A percentile compares a stretch with the other conserved stretches of the same genome.
These are phyloP conservation scores for Chrysopilus asiliformis DNA, from an alignment of 2,888 invertebrate species.

Conservation along the genomic window DNA sequence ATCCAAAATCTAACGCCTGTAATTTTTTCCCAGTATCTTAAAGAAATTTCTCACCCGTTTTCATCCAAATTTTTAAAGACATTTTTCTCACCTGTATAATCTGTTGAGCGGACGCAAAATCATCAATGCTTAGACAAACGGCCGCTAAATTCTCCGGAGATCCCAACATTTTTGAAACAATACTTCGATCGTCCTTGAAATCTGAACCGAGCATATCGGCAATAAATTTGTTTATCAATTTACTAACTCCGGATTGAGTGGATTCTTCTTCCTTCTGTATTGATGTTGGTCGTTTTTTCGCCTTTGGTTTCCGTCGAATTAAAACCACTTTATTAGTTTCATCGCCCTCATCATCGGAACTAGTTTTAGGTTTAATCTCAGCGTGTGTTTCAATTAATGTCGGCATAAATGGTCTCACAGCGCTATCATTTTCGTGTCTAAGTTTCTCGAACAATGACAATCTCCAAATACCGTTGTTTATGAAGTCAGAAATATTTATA, in stretches of 20 bases:
- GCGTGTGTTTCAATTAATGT: constrained; percentile 27
- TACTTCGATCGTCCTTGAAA: constrained; percentile 21
- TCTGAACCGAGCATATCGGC: constrained; percentile 9
- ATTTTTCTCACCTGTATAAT: constrained; percentile 56
- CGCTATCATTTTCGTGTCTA: constrained; percentile 14
- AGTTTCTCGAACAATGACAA: constrained; percentile 28
- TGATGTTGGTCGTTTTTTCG: constrained; percentile 10
- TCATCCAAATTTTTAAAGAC: too few species aligned
- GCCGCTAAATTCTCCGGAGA: constrained; percentile 62
- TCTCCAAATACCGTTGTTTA: constrained; percentile 31
- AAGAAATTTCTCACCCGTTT: too few species aligned
- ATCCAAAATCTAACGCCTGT: too few species aligned
- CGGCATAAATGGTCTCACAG: constrained; percentile 15
- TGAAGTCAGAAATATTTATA: constrained; percentile 25
- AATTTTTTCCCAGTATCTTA: too few species aligned
- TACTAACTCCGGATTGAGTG: constrained; percentile 5
- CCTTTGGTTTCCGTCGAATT: constrained; percentile 25
- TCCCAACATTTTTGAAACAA: constrained; percentile 48
- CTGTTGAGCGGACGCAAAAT: constrained; percentile 60
- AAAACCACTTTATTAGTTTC: constrained; percentile 24
- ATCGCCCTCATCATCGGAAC: constrained; percentile 31
- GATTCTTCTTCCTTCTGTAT: constrained; percentile 4
- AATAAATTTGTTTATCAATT: constrained; percentile 7
- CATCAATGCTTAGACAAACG: constrained; percentile 57
- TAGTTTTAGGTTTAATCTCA: constrained; percentile 23